A percentile compares a stretch with the other conserved stretches of the same genome.
phyloP scores from a whole-genome alignment of 2,888 invertebrate genomes.

The Saturnia japonica region DNA sequence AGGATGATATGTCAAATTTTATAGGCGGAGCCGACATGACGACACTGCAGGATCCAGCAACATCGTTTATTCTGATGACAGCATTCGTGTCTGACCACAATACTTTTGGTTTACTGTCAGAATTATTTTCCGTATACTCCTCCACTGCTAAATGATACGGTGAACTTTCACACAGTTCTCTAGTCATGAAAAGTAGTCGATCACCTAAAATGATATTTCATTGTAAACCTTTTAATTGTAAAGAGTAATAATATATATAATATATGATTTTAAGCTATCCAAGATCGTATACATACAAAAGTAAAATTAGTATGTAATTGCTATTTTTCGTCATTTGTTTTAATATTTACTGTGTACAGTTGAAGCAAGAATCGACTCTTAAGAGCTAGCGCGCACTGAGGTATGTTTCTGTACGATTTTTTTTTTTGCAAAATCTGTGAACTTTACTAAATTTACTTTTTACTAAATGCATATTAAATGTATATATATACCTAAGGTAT shows the following conservation, averaged over 20 bases:
- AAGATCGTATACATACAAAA: neutral
- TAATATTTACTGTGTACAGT: too few relatives aligned
- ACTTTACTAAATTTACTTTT: too few relatives aligned
- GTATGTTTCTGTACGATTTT: too few relatives aligned
- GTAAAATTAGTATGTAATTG: neutral
- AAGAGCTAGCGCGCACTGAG: too few relatives aligned
- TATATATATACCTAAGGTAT: too few relatives aligned
- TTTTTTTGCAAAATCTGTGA: too few relatives aligned
- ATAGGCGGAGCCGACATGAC: constrained; percentile 50
- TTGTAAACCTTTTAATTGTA: neutral
- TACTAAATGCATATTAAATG: too few relatives aligned
- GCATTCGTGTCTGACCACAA: constrained; percentile 43
- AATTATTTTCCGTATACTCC: constrained; percentile 39
- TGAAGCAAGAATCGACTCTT: too few relatives aligned
- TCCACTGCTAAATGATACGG: constrained; percentile 51
- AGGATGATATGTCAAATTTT: constrained; percentile 40
- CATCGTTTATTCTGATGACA: constrained; percentile 53
- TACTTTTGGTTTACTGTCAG: constrained; percentile 37
- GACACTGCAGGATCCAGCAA: constrained; percentile 55
- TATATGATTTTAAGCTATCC: neutral
- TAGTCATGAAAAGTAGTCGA: constrained; percentile 55
- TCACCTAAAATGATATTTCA: constrained; percentile 49
- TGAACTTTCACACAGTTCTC: constrained; percentile 41
- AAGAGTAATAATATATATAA: neutral
- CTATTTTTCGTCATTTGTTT: too few relatives aligned